These are phyloP conservation scores for Cydia fagiglandana DNA, from an alignment of 1,140 invertebrate species.

Conservation along the genomic window DNA sequence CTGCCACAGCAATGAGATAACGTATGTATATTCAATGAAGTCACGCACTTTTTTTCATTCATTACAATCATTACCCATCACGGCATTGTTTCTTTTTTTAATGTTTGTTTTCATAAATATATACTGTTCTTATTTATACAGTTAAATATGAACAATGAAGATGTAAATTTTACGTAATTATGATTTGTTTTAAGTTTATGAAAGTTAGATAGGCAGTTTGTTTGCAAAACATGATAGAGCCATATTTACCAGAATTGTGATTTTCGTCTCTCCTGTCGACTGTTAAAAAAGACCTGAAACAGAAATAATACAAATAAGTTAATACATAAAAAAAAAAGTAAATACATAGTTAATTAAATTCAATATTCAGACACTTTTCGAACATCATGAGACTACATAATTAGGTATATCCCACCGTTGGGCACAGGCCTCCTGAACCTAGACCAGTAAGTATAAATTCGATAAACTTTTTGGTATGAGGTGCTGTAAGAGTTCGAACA, in stretches of 20 bases:
- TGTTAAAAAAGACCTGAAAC: neutral
- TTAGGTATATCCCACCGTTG: no score
- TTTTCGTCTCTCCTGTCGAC: neutral
- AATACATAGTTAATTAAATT: no score
- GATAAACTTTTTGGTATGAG: no score
- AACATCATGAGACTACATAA: neutral
- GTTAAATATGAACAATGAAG: neutral
- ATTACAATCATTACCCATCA: neutral
- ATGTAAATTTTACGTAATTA: neutral
- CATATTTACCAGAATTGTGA: constrained; percentile 6
- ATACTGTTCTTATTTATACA: no score
- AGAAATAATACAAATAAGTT: neutral
- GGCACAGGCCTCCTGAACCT: no score
- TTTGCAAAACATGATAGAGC: neutral
- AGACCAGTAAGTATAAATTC: no score
- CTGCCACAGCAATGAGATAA: neutral
- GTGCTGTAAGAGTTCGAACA: no score
- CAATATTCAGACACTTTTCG: neutral
- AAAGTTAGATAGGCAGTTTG: neutral
- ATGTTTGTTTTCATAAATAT: neutral
- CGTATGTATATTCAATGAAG: neutral
- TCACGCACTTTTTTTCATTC: neutral
- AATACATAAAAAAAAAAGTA: no score
- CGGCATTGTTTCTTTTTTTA: neutral
- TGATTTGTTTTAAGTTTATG: no score